These are phyloP conservation scores for Cettia cetti DNA, from an alignment of 2,113 vertebrate genomes.

Conservation along the genomic window DNA sequence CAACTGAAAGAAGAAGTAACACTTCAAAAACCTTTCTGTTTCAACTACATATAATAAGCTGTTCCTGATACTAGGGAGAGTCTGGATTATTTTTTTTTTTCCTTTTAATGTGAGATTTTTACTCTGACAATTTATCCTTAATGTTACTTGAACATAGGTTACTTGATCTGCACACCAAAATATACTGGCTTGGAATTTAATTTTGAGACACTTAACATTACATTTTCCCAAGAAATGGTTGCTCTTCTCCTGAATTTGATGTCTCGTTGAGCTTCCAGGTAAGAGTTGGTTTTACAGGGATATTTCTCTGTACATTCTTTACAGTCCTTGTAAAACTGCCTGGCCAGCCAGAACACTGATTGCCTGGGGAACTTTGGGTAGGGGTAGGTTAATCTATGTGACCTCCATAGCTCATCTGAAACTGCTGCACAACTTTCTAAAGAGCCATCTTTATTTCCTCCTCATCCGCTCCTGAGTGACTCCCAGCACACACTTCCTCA, in stretches of 20 bases:
- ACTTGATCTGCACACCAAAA: neutral
- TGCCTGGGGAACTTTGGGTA: conserved; percentile 35
- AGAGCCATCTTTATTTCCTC: conserved; percentile 18
- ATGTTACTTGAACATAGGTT: neutral
- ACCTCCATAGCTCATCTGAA: conserved; percentile 47
- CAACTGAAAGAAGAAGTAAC: neutral
- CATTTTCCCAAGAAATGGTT: conserved; percentile 32
- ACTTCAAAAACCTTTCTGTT: neutral
- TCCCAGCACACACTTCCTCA: neutral
- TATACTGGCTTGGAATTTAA: conserved; percentile 24
- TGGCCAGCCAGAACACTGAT: conserved; percentile 9
- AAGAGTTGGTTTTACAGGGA: conserved; percentile 36
- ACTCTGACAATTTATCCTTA: neutral
- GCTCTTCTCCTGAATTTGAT: conserved; percentile 35
- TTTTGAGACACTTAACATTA: conserved; percentile 22
- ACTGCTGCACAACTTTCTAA: conserved; percentile 37
- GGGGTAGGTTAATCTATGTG: conserved; percentile 55
- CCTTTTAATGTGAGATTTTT: neutral
- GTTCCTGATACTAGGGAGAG: neutral
- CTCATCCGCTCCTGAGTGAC: neutral
- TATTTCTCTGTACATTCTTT: conserved; percentile 34
- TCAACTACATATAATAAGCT: neutral
- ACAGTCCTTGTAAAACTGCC: conserved; percentile 46
- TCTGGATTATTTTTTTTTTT: neutral
- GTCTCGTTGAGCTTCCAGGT: conserved; percentile 36